Conservation (phyloP, 2,797 vertebrate genomes). For the Catamblyrhynchus diadema region DNA sequence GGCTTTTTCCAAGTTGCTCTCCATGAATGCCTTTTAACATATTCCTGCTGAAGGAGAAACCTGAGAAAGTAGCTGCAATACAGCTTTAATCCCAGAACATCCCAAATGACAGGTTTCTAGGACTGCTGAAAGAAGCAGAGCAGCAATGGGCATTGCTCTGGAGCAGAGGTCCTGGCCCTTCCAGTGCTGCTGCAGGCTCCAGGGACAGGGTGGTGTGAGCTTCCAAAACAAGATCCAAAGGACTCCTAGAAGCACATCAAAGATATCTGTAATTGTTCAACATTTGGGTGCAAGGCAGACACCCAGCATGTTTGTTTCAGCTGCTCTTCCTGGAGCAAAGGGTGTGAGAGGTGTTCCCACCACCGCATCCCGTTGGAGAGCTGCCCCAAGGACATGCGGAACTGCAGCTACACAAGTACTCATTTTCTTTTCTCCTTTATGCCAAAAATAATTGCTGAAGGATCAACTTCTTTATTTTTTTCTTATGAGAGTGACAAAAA, state of each 20-base stretch:
- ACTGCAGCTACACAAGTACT: background rate
- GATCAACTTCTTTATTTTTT: background rate
- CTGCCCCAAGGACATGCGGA: background rate
- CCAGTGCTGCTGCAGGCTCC: background rate
- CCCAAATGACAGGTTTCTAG: background rate
- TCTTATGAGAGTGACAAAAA: background rate
- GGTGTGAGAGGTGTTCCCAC: background rate
- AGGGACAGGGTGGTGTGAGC: background rate
- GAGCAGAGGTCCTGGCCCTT: background rate
- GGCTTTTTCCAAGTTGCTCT: background rate
- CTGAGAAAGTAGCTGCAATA: background rate
- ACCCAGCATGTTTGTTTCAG: background rate
- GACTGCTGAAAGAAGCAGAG: background rate
- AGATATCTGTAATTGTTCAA: background rate
- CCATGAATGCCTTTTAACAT: background rate
- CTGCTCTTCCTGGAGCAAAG: background rate
- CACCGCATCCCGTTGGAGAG: rapidly evolving
- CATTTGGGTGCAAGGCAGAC: background rate
- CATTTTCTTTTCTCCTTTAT: rapidly evolving
- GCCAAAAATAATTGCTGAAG: background rate
- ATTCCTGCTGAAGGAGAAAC: background rate
- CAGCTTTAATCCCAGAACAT: background rate
- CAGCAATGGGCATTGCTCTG: background rate
- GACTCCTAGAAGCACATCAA: background rate
- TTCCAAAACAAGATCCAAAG: background rate